A percentile compares a stretch with the other conserved stretches of the same genome.
phyloP scores from a whole-genome alignment of 2,888 invertebrate species.

The Conistra vaccinii region DNA sequence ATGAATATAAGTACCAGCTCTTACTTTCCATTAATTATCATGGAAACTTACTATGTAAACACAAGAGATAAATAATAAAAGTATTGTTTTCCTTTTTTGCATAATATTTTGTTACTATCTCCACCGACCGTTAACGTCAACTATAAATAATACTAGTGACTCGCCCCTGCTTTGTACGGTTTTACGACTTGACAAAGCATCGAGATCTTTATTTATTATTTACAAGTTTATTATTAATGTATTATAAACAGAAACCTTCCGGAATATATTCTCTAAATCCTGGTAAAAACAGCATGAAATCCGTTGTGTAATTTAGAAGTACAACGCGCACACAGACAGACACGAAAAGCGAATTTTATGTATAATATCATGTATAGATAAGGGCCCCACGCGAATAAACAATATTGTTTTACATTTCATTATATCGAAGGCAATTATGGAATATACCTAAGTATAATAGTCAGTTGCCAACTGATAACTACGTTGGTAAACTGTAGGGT shows the following conservation, averaged over 20 bases:
- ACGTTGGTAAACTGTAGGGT: constrained; percentile 35
- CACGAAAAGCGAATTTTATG: no score
- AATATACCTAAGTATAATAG: constrained; percentile 28
- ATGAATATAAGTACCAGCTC: background rate
- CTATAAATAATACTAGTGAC: background rate
- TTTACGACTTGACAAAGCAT: background rate
- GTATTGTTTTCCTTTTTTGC: constrained; percentile 41
- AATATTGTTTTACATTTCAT: constrained; percentile 70
- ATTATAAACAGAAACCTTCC: no score
- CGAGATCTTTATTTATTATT: background rate
- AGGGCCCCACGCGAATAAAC: constrained; percentile 68
- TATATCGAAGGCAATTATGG: constrained; percentile 57
- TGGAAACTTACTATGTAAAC: constrained; percentile 38
- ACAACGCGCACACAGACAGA: no score
- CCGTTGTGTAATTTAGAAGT: background rate
- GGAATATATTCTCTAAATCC: background rate
- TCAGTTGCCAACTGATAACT: constrained; percentile 45
- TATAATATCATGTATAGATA: constrained; percentile 1
- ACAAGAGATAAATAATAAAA: constrained; percentile 28
- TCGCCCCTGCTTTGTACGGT: background rate
- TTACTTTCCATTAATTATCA: background rate
- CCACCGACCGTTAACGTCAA: constrained; percentile 55
- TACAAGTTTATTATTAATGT: background rate
- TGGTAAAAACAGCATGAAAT: background rate
- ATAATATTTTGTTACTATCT: constrained; percentile 44